Evolutionary conservation across 2,113 vertebrate genomes (phyloP), one percentile per base, ranked within the genome.

Genomic region (Cinclus mexicanus): DNA sequence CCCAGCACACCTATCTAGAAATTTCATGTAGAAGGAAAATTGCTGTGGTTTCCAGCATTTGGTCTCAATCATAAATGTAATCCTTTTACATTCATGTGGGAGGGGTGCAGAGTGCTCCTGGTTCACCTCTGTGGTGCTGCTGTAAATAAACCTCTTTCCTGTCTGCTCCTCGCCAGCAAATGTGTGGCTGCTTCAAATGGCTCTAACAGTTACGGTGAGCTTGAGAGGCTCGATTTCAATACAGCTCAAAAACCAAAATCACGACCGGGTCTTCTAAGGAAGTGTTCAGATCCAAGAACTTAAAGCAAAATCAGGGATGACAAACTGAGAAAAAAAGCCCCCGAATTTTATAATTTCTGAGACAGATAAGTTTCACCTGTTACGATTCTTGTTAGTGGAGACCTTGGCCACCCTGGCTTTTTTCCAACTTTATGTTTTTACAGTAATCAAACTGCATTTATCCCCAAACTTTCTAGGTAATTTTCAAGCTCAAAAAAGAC

Each of bases 141-240:
- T 76, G 87, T 25, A 90, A 92, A 81, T n/a, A 83, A 93, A 70
- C 17, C 56, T 71, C 80, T 61, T 49, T 89, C 64, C 90, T 60
- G 35, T 14, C 80, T 81, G 64, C 64, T 93, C 56, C 76, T 60
- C 4, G 3, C 64, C 69, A 68, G 80, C 46, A 81, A 68, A 74
- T 2, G 9, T 29, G 64, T 0, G 7, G 33, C 85, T 78, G 52
- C 76, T 86, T 60, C 60, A 59, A 78, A 67, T 8, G 44, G 56
- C 42, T 29, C 1, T 14, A 39, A 49, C 37, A 29, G n/a, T 11
- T 22, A 15, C 13, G 3, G 20, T 6, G 37, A 47, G 65, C 16
- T 20, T 37, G 53, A 72, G 79, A 57, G 46, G 44, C 31, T 72
- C 2, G 0, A 6, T 55, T 55, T 52, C 53, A 72, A 77, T 26